Conservation (phyloP, 2,113 vertebrate genomes). For the Rhinichthys klamathensis region DNA sequence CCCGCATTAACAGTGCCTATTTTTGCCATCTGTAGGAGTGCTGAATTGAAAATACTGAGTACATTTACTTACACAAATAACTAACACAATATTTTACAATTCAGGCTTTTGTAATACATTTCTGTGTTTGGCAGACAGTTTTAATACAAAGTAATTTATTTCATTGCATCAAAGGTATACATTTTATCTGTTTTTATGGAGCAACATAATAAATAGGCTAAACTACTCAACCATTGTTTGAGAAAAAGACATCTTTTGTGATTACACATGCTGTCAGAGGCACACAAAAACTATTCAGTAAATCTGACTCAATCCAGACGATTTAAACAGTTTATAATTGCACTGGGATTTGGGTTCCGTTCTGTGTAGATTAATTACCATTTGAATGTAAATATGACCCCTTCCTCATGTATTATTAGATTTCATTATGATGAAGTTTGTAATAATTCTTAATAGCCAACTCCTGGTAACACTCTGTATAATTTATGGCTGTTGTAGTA, state of each 20-base stretch:
- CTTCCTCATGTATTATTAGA: constrained; percentile 12
- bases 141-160: neutral
- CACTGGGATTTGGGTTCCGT: neutral
- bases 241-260: neutral
- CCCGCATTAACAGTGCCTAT: neutral
- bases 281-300: constrained; percentile 18
- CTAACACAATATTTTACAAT: neutral
- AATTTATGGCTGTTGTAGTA: neutral
- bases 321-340: neutral
- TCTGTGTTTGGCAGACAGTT: neutral
- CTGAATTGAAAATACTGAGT: neutral
- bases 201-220: neutral
- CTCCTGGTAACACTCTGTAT: neutral
- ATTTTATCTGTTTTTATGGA: neutral
- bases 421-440: constrained; percentile 19
- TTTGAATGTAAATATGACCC: neutral
- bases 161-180: neutral
- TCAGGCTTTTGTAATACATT: neutral
- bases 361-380: constrained; percentile 2
- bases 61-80: neutral
- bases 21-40: neutral
- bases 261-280: neutral
- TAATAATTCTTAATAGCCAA: neutral
- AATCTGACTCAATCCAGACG: neutral
- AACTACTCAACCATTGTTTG: neutral